These are phyloP conservation scores for Sylvicola fuscatus DNA, from an alignment of 2,888 invertebrate genomes.

Conservation along the genomic window DNA sequence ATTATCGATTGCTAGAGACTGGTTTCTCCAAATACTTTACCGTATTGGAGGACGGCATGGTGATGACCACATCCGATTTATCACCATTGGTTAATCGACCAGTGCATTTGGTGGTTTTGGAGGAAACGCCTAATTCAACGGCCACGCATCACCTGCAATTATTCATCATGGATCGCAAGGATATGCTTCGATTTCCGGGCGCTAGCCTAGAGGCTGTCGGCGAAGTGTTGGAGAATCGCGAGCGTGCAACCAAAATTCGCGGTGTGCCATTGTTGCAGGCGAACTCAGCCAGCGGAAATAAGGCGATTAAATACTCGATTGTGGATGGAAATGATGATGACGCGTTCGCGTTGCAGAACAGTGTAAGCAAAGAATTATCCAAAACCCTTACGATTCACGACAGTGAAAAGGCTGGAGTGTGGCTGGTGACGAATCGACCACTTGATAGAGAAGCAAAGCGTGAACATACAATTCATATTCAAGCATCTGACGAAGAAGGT, in stretches of 20 bases:
- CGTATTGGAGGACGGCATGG: constrained; percentile 65
- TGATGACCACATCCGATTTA: constrained; percentile 79
- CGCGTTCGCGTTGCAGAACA: constrained; percentile 51
- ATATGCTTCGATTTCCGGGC: constrained; percentile 58
- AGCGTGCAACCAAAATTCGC: constrained; percentile 46
- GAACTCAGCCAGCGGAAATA: constrained; percentile 37
- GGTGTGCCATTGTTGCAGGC: constrained; percentile 54
- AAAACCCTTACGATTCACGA: constrained; percentile 13
- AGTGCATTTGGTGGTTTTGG: constrained; percentile 59
- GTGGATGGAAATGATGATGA: constrained; percentile 54
- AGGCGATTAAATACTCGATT: constrained; percentile 56
- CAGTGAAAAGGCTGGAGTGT: constrained; percentile 41
- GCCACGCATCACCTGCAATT: constrained; percentile 61
- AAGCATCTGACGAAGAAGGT: constrained; percentile 60
- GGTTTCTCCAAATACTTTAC: constrained; percentile 73
- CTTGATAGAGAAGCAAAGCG: constrained; percentile 60
- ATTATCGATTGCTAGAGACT: constrained; percentile 50
- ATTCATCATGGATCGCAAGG: constrained; percentile 61
- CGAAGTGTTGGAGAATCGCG: constrained; percentile 56
- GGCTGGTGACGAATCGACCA: constrained; percentile 51
- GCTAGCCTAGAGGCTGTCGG: constrained; percentile 41
- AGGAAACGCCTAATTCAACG: constrained; percentile 60
- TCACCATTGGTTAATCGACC: constrained; percentile 62
- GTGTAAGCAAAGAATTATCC: constrained; percentile 18
- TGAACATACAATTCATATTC: constrained; percentile 51